A percentile compares a stretch with the other conserved stretches of the same genome.
Conservation (phyloP, 2,113 vertebrate species). For the Pelecanoides urinatrix region DNA sequence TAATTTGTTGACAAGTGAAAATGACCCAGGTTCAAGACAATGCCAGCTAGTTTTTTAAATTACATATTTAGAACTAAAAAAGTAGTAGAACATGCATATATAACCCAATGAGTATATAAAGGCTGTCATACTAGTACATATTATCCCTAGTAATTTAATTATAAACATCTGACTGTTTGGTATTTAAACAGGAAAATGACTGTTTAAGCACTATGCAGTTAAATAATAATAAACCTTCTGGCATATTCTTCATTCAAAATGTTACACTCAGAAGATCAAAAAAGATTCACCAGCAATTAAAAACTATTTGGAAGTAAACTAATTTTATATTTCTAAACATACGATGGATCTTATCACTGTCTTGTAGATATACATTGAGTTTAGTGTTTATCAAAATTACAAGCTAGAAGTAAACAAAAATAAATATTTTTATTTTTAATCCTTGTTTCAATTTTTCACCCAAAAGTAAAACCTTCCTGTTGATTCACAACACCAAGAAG, state of each 20-base stretch:
- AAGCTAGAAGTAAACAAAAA: neutral
- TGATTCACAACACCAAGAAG: neutral
- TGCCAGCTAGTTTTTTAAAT: neutral
- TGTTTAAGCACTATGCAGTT: neutral
- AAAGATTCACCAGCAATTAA: neutral
- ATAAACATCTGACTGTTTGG: conserved; percentile 18
- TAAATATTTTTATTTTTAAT: neutral
- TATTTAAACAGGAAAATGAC: conserved; percentile 29
- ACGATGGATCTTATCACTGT: neutral
- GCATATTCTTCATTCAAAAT: neutral
- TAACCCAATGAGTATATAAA: conserved; percentile 2
- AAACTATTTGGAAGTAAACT: neutral
- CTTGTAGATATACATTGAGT: neutral
- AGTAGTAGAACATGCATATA: neutral
- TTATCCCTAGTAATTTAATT: conserved; percentile 32
- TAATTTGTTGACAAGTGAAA: conserved; percentile 20
- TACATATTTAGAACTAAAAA: neutral
- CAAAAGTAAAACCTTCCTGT: neutral
- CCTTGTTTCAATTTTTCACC: neutral
- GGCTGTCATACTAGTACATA: neutral
- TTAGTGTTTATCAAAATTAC: neutral
- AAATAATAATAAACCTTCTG: conserved; percentile 38
- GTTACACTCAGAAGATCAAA: neutral
- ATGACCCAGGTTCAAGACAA: neutral
- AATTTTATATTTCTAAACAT: neutral